phyloP scores from a whole-genome alignment of 1,140 invertebrate species.

The Diabrotica virgifera region DNA sequence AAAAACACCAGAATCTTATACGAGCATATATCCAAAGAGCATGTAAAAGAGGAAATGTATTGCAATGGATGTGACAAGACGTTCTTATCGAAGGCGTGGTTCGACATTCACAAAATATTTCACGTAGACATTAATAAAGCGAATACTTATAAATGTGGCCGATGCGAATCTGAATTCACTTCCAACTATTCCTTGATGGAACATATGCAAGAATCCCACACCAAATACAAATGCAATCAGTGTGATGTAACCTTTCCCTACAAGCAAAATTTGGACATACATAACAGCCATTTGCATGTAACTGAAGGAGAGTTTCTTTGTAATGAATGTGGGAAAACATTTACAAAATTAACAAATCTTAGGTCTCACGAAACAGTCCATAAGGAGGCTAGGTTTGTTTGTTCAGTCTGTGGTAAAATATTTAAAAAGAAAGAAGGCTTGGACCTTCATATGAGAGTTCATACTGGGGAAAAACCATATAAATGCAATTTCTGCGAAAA shows the following conservation, averaged over 20 bases:
- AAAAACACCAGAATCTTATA: background rate
- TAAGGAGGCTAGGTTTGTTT: background rate
- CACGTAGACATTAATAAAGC: background rate
- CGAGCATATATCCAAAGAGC: too few species aligned
- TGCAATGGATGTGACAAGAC: background rate
- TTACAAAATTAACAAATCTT: background rate
- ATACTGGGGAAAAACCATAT: slow-evolving; percentile 52
- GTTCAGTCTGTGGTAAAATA: slow-evolving; percentile 52
- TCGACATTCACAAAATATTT: background rate
- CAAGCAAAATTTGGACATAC: background rate
- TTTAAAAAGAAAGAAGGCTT: slow-evolving; percentile 61
- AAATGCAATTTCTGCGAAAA: slow-evolving; percentile 53
- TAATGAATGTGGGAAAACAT: background rate
- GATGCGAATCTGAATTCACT: too few species aligned
- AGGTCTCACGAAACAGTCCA: background rate
- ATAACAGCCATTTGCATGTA: background rate
- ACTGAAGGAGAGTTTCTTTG: background rate
- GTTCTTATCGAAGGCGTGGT: background rate
- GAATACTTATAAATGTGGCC: too few species aligned
- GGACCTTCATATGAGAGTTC: slow-evolving; percentile 59
- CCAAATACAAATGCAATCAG: background rate
- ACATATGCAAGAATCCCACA: too few species aligned
- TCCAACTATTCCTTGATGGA: too few species aligned
- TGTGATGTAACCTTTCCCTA: background rate
- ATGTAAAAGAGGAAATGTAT: too few species aligned